A percentile compares a stretch with the other conserved stretches of the same genome.
Evolutionary conservation across 2,113 vertebrate species (phyloP).

Genomic region (Felis chaus): DNA sequence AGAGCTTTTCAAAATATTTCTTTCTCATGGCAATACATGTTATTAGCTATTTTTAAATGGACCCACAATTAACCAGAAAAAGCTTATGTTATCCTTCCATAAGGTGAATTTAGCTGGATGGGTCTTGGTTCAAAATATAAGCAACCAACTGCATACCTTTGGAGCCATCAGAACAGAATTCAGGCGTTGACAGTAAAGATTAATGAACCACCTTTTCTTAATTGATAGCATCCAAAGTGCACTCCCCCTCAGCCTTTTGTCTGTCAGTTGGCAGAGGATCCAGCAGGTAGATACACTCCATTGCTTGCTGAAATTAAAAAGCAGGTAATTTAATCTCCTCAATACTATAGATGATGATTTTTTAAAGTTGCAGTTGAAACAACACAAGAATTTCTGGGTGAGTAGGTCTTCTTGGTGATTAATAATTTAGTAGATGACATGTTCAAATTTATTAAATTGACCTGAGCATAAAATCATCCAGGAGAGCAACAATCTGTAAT

Average conservation of each 20-base stretch:
- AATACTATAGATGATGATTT: slow-evolving; percentile 35
- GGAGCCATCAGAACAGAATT: slow-evolving; percentile 69
- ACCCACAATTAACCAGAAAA: background rate
- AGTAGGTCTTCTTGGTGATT: slow-evolving; percentile 71
- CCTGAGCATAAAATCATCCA: slow-evolving; percentile 63
- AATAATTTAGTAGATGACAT: slow-evolving; percentile 76
- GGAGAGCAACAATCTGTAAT: slow-evolving; percentile 63
- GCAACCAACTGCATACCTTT: background rate
- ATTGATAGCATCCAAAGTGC: slow-evolving; percentile 63
- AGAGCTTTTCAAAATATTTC: background rate
- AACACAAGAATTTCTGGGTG: slow-evolving; percentile 63
- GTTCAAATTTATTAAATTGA: slow-evolving; percentile 77
- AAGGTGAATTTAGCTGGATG: slow-evolving; percentile 42
- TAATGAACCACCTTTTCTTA: slow-evolving; percentile 75
- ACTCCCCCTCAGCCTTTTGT: slow-evolving; percentile 67
- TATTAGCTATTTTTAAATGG: background rate
- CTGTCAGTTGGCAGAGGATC: slow-evolving; percentile 68
- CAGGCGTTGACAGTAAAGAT: slow-evolving; percentile 74
- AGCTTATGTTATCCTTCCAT: background rate
- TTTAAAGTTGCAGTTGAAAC: slow-evolving; percentile 65
- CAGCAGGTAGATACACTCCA: slow-evolving; percentile 67
- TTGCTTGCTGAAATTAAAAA: slow-evolving; percentile 75
- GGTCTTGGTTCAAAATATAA: slow-evolving; percentile 57
- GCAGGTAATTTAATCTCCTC: slow-evolving; percentile 64
- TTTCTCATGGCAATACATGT: background rate